phyloP scores from a whole-genome alignment of 2,113 vertebrate species.

The Probosciger aterrimus region DNA sequence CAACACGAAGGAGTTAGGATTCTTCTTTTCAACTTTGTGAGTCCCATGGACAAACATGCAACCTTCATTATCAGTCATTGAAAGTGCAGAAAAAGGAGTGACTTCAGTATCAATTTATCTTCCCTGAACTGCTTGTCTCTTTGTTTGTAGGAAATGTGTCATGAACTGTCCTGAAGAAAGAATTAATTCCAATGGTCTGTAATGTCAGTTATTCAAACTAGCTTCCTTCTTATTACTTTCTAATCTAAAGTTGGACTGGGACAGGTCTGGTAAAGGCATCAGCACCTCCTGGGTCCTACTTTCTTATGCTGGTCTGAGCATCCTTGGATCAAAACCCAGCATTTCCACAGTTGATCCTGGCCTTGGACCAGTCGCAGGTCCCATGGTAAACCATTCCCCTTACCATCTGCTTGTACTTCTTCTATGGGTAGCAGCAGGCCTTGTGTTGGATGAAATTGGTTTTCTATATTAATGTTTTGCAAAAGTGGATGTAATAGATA shows the following conservation, averaged over 20 bases:
- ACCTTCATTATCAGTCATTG: neutral
- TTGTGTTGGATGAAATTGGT: neutral
- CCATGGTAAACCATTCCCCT: neutral
- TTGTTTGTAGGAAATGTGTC: neutral
- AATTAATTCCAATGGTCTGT: neutral
- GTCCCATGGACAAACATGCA: neutral
- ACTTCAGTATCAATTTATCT: neutral
- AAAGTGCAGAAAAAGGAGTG: neutral
- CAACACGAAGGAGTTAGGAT: neutral
- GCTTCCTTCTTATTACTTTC: neutral
- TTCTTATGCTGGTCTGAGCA: neutral
- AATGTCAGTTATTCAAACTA: neutral
- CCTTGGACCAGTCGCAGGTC: neutral
- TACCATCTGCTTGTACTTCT: neutral
- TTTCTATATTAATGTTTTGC: neutral
- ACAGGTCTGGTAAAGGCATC: neutral
- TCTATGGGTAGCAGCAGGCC: neutral
- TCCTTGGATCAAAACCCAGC: neutral
- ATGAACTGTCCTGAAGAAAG: neutral
- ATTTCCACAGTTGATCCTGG: neutral
- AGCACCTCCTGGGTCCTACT: accelerated
- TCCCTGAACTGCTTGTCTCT: neutral
- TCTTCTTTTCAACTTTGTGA: neutral
- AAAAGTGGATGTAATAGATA: neutral
- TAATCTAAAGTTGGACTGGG: neutral